Conservation (phyloP, 1,140 invertebrate genomes). For the Pectinophora gossypiella region DNA sequence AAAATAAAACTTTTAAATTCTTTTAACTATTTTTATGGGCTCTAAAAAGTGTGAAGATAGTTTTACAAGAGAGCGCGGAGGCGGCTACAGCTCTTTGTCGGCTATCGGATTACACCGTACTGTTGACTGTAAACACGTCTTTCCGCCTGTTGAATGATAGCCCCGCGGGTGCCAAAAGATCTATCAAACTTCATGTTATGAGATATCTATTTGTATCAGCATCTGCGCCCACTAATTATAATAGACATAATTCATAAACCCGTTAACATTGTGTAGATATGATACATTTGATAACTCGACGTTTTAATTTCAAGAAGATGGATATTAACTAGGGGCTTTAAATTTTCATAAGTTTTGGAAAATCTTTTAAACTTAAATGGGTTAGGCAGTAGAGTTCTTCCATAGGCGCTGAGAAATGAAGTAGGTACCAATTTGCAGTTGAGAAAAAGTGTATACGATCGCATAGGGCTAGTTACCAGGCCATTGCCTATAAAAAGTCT, state of each 20-base stretch:
- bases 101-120: conserved; percentile 50
- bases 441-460: no score
- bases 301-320: no score
- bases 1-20: conserved; percentile 55
- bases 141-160: conserved; percentile 57
- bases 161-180: conserved; percentile 48
- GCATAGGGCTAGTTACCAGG: no score
- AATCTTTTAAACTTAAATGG: no score
- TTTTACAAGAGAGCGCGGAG: conserved; percentile 69
- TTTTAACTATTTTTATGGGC: conserved; percentile 72
- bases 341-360: no score
- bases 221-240: not conserved
- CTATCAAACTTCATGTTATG: conserved; percentile 7
- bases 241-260: not conserved
- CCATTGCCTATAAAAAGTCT: no score
- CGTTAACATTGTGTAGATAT: no score
- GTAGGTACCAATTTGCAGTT: no score
- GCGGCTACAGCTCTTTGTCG: conserved; percentile 65
- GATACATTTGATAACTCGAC: not conserved
- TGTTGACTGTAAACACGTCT: conserved; percentile 71
- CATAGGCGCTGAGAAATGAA: no score
- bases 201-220: not conserved
- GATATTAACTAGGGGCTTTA: no score
- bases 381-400: no score
- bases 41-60: conserved; percentile 67